Base-by-base conservation (phyloP, 53 echinoderm and acorn worm species). In the Astropecten irregularis region DNA sequence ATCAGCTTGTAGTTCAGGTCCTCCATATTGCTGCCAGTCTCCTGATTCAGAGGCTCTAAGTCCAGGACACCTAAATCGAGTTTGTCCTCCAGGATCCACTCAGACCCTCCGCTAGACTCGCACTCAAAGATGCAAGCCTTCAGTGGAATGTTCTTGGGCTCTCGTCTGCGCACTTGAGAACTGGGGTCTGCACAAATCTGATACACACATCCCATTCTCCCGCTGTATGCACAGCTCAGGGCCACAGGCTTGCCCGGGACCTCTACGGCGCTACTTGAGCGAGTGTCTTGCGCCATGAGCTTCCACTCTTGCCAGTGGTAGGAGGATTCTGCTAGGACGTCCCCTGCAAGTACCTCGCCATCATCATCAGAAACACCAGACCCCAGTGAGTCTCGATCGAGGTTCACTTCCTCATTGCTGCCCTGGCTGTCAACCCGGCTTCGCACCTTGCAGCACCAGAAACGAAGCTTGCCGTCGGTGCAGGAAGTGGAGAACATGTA, bases 261-360 rank as follows among this genome's bases (percentile, higher is more conserved):
- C 49, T 84, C 69, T 23, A 97, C 82, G 9, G 88, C 50, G 55
- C 97, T 97, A 20, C 73, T 68, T 2, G 90, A 73, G n/a, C 89
- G 86, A 3, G 13, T 8, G 35, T 88, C 81, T 46, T 94, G 89
- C 0, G 92, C 92, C 82, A 94, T 62, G 29, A 97, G 71, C 49
- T 94, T 88, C 97, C 97, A 97, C 36, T 97, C 92, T 69, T 92
- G 90, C 97, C 97, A 97, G 20, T 49, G 69, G 84, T 97, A 97
- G 28, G 71, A 59, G 13, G 86, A 92, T 52, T 59, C 65, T 10
- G 89, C 89, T 66, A 90, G 81, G n/a, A 65, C 71, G 51, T 97
- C 90, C 28, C 84, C 87, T 2, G 58, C n/a, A 19, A 40, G 38
- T 35, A 48, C 54, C 13, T 53, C 25, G 30, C 77, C 39, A 8